These are phyloP conservation scores for Drosophila pectinifera DNA, from an alignment of 1,140 invertebrate genomes.

Conservation along the genomic window DNA sequence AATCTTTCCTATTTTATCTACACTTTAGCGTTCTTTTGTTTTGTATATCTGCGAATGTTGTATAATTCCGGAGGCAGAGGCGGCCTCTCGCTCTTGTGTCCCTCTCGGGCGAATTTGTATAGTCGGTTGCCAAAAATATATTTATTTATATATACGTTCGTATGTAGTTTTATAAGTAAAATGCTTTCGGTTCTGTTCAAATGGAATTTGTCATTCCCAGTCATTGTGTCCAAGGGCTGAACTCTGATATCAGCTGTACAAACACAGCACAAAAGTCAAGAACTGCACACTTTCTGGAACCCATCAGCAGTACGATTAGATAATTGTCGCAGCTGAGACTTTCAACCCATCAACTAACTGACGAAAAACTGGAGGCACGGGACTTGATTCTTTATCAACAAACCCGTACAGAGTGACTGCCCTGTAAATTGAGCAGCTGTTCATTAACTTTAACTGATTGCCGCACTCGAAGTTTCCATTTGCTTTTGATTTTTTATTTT, in stretches of 20 bases:
- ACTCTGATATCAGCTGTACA: conserved; percentile 17
- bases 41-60: conserved; percentile 38
- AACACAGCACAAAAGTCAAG: conserved; percentile 8
- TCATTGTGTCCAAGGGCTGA: conserved; percentile 2
- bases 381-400: conserved; percentile 40
- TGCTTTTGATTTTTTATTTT: neutral
- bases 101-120: conserved; percentile 27
- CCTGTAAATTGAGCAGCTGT: conserved; percentile 46
- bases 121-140: conserved; percentile 55
- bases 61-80: conserved; percentile 47
- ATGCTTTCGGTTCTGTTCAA: conserved; percentile 16
- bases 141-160: conserved; percentile 12
- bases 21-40: conserved; percentile 26
- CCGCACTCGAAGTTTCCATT: conserved; percentile 5
- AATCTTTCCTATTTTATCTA: conserved; percentile 34
- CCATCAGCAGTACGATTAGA: conserved; percentile 25
- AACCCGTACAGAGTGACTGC: conserved; percentile 15
- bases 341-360: conserved; percentile 20
- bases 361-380: conserved; percentile 16
- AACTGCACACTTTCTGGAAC: conserved; percentile 26
- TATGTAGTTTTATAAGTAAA: conserved; percentile 2
- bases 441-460: conserved; percentile 26
- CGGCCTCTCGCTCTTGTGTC: conserved; percentile 31
- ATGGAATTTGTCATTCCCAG: neutral
- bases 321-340: conserved; percentile 21